Evolutionary conservation across 2,888 invertebrate genomes (phyloP), one percentile per base, ranked within the genome.

Genomic region (Diachrysia chrysitis): DNA sequence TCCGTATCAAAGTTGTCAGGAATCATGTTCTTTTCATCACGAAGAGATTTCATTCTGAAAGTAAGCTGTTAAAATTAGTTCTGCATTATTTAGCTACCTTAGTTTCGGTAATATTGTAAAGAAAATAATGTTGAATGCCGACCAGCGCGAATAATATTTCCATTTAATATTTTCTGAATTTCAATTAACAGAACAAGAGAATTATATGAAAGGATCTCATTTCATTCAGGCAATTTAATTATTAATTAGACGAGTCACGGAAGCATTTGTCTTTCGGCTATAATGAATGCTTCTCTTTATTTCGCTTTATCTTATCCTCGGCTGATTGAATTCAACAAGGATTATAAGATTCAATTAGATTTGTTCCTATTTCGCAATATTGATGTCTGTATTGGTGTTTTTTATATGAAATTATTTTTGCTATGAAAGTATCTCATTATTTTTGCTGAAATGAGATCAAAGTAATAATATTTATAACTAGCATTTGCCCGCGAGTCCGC

Each of bases 1-100:
- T 96, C 96, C 23, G 92, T 91, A 58, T 92, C 87, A 55, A 97
- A 96, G 69, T 96, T 93, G 0, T 89, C 89, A 1, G 95, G 95
- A 67, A 97, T 93, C 89, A 96, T 96, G 29, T 95, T 89, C 0
- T 95, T 90, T 12, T 90, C 88, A 73, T 96, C 92, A 58, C 95
- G 95, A 68, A 96, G 87, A 48, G 87, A 91, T 78, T 89, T 90
- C 80, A 97, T 94, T 83, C 97, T 96, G 85, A 48, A 92, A 90
- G 48, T 19, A 23, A 48, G 19, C 19, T n/a, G n/a, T n/a, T 25
- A 25, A 25, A 25, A 25, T 48, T 51, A 48, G 5, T 10, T 19
- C 48, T 16, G 19, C 17, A 19, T 51, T 51, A 12, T 21, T 51
- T 10, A 51, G 1, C 0, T 17, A 10, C 4, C 14, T 37, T 16